A percentile compares a stretch with the other conserved stretches of the same genome.
Evolutionary conservation across 2,888 invertebrate species (phyloP).

Genomic region (Rhingia campestris): DNA sequence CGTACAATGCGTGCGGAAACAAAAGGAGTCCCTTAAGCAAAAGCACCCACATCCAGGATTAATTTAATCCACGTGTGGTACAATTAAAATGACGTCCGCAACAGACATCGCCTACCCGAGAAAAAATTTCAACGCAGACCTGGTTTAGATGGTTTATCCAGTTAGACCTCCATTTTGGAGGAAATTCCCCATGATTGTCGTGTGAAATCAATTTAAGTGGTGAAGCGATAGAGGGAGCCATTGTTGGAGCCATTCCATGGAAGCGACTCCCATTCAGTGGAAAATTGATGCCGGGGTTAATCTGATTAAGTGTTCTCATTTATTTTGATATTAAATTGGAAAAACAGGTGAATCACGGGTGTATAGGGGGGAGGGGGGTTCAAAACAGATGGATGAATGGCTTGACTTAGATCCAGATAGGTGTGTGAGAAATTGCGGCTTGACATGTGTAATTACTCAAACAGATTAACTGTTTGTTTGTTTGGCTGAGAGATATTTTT

Average conservation of each 20-base stretch:
- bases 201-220: conserved; percentile 46
- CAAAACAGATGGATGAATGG: background rate
- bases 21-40: conserved; percentile 1
- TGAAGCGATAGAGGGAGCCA: conserved; percentile 14
- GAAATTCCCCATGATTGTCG: conserved; percentile 20
- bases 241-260: conserved; percentile 21
- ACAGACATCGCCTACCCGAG: conserved; percentile 35
- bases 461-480: conserved; percentile 13
- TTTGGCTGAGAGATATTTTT: too few relatives aligned
- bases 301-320: conserved; percentile 70
- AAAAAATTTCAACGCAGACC: background rate
- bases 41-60: background rate
- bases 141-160: too few relatives aligned
- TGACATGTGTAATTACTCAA: conserved; percentile 49
- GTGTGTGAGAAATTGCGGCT: conserved; percentile 2
- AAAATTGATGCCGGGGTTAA: conserved; percentile 70
- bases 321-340: conserved; percentile 68
- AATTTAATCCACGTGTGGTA: conserved; percentile 31
- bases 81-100: conserved; percentile 63
- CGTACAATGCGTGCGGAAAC: background rate
- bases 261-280: conserved; percentile 27
- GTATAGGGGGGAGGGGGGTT: background rate
- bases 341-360: conserved; percentile 47
- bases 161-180: conserved; percentile 16
- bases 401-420: conserved; percentile 26